Percentiles rank a stretch among this genome's conserved stretches.
Conservation (phyloP, 2,797 vertebrate species). For the Melanotaenia parkinsoni region DNA sequence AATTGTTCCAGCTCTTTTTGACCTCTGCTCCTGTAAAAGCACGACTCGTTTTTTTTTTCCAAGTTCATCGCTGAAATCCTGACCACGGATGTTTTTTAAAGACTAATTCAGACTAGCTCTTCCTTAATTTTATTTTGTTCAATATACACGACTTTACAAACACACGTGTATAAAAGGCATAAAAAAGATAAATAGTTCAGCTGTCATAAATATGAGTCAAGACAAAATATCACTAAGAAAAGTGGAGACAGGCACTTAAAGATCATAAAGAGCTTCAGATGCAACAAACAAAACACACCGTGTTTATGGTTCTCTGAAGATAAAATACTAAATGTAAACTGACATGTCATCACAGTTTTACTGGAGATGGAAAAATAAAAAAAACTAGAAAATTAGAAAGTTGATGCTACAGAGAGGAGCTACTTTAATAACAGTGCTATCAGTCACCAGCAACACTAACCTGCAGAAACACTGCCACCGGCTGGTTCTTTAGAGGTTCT, state of each 20-base stretch:
- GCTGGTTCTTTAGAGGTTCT: too few relatives aligned
- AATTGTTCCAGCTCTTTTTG: too few relatives aligned
- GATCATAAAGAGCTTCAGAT: slow-evolving; percentile 10
- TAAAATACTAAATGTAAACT: too few relatives aligned
- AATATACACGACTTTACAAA: slow-evolving; percentile 38
- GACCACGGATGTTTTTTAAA: slow-evolving; percentile 47
- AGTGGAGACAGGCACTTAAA: slow-evolving; percentile 45
- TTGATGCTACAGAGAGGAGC: too few relatives aligned
- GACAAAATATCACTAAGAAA: slow-evolving; percentile 36
- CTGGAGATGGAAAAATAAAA: too few relatives aligned
- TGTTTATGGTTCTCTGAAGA: not conserved
- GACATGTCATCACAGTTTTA: not conserved
- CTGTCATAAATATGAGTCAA: slow-evolving; percentile 65
- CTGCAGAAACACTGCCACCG: too few relatives aligned
- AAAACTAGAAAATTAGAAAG: too few relatives aligned
- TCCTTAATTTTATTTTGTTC: slow-evolving; percentile 36
- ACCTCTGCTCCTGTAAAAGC: too few relatives aligned
- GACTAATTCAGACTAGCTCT: not conserved
- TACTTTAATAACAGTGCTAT: too few relatives aligned
- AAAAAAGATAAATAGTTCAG: slow-evolving; percentile 63
- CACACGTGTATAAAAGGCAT: slow-evolving; percentile 52
- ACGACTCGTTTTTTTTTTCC: slow-evolving; percentile 32
- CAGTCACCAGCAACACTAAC: too few relatives aligned
- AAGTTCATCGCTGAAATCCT: slow-evolving; percentile 51
- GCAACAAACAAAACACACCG: not conserved